Evolutionary conservation across 1,140 invertebrate species (phyloP), one percentile per base, ranked within the genome.

Genomic region (Doryteuthis pealeii): DNA sequence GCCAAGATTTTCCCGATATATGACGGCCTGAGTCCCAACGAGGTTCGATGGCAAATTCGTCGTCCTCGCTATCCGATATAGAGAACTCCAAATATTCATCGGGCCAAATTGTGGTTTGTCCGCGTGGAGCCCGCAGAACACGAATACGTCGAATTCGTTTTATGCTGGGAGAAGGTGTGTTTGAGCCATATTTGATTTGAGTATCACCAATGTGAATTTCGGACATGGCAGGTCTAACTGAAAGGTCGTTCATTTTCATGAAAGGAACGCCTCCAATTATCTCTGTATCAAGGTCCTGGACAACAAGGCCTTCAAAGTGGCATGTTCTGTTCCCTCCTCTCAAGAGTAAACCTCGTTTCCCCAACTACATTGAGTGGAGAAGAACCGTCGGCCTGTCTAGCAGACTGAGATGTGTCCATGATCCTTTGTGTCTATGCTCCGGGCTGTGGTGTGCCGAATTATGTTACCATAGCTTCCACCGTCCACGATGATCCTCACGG

Each of bases 201-300:
- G 32, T 49, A 8, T 65, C 18, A 49, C 66, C 35, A 40, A 40
- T 40, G 4, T 40, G 10, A 5, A 40, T 40, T 10, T 40, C 35
- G 10, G 35, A 40, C 10, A n/a, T n/a, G n/a, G n/a, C 75, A 78
- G 35, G 75, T 73, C 78, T n/a, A n/a, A n/a, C n/a, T 77, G 78
- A 30, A 77, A 10, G 0, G 70, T 75, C 15, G 54, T 30, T 15
- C 72, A 35, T 15, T 71, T 28, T 1, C 30, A 54, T 40, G 35
- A 26, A 76, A 67, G 10, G 74, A 76, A 10, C 40, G 72, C 10
- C 74, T 2, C 58, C 69, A 3, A 79, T 66, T n/a, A 78, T 62
- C n/a, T 81, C 74, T 1, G 78, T 75, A 68, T 79, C 75, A 4
- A 79, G 68, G 28, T 77, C 45, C 32, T 74, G 65, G 14, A 79